Base-by-base conservation (phyloP, 2,888 invertebrate species). In the Nowickia ferox region DNA sequence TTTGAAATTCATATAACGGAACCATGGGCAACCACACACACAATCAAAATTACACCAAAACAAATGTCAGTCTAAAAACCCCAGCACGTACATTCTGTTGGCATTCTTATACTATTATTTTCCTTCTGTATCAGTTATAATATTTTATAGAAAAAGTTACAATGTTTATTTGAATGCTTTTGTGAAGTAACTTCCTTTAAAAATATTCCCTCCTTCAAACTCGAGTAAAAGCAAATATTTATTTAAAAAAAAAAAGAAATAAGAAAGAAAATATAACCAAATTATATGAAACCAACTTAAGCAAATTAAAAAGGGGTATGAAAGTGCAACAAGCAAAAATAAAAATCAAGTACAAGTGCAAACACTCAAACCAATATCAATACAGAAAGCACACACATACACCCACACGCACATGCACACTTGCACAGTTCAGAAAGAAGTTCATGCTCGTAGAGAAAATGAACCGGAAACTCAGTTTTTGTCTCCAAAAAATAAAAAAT, bases 81-180 rank as follows among this genome's bases (percentile, higher is more conserved):
- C 15, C 40, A 30, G 44, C 46, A 61, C 1, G 30, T 42, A 22
- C 13, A 53, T 30, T 30, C 1, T 15, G n/a, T n/a, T 30, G 17
- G n/a, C 48, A 30, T 38, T 51, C n/a, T 11, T 48, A 30, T 17
- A 46, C 5, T 38, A 10, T 30, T 59, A 38, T 76, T 65, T 55
- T 19, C 42, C 5, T 75, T 59, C 17, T 38, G 2, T 53, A 38
- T 15, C 17, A 15, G 38, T 57, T 72, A 55, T 17, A 66, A 57
- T 30, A 30, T 30, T 30, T 30, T 30, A 59, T 11, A 40, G 13
- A 77, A 68, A 69, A 48, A 15, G 15, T 53, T 53, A 9, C n/a
- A 46, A 65, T 38, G 17, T 38, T 57, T 79, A 79, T 79, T 65
- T 65, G 46, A 72, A 79, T 55, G 72, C 38, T 79, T 71, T 79